These are phyloP conservation scores for Rambutsinella grinnellia DNA, from an alignment of 2,888 invertebrate genomes.

Conservation along the genomic window DNA sequence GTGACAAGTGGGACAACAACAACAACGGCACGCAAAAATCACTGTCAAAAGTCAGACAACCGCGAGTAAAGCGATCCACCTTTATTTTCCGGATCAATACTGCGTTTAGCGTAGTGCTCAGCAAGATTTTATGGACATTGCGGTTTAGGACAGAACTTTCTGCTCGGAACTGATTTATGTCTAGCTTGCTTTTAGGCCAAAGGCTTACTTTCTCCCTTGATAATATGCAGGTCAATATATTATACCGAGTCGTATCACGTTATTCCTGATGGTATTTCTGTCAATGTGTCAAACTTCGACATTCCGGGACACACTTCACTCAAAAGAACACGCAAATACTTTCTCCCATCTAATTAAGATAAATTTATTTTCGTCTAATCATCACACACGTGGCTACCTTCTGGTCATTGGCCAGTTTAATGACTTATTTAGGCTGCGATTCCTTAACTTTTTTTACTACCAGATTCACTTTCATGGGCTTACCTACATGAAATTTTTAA, in stretches of 20 bases:
- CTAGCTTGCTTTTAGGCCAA: neutral
- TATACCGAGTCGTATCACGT: neutral
- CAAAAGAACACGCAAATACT: neutral
- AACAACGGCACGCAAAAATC: constrained; percentile 35
- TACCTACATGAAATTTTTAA: no score
- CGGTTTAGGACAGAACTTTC: no score
- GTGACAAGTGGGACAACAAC: constrained; percentile 32
- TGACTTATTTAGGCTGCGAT: no score
- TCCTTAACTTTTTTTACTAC: no score
- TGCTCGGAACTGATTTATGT: no score
- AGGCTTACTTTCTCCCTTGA: neutral
- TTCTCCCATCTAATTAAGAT: neutral
- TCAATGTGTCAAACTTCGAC: neutral
- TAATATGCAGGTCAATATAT: neutral
- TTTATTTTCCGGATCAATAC: neutral
- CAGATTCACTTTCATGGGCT: no score
- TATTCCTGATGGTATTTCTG: neutral
- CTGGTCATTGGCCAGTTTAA: neutral
- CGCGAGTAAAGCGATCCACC: neutral
- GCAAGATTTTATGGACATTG: no score
- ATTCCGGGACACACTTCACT: neutral
- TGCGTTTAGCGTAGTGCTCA: no score
- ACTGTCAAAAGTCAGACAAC: constrained; percentile 2
- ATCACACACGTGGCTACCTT: neutral
- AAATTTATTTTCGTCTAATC: neutral